A percentile compares a stretch with the other conserved stretches of the same genome.
Evolutionary conservation across 2,113 vertebrate species (phyloP).

Genomic region (Chionomys nivalis): DNA sequence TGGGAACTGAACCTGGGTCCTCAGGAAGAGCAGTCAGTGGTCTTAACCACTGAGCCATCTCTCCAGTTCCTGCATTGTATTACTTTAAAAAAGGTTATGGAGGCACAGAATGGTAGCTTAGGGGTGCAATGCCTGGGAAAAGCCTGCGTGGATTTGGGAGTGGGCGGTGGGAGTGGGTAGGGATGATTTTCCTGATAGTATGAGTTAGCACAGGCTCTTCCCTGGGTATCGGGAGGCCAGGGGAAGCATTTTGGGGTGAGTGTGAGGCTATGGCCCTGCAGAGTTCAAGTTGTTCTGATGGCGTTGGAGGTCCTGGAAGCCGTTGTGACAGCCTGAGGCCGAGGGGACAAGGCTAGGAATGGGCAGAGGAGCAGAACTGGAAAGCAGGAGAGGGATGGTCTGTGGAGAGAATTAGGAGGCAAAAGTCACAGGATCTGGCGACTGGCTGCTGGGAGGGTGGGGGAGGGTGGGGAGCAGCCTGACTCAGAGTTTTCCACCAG

Average conservation of each 20-base stretch:
- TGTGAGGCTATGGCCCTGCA: not conserved
- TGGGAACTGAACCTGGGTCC: not conserved
- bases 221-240: not conserved
- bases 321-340: not conserved
- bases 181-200: not conserved
- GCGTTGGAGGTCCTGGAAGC: not conserved
- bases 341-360: not conserved
- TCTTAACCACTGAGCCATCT: not conserved
- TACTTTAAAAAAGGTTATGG: not conserved
- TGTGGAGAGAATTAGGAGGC: not conserved
- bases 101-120: not conserved
- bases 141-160: not conserved
- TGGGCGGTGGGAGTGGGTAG: accelerated
- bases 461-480: constrained; percentile 54
- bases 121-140: not conserved
- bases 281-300: not conserved
- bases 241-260: not conserved
- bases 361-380: not conserved
- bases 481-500: constrained; percentile 73
- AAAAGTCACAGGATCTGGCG: constrained; percentile 46
- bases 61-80: not conserved
- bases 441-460: not conserved
- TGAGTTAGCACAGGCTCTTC: not conserved
- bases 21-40: not conserved
- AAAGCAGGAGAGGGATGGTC: not conserved